A percentile compares a stretch with the other conserved stretches of the same genome.
Evolutionary conservation across 2,888 invertebrate genomes (phyloP).

Genomic region (Teinopalpus imperialis): DNA sequence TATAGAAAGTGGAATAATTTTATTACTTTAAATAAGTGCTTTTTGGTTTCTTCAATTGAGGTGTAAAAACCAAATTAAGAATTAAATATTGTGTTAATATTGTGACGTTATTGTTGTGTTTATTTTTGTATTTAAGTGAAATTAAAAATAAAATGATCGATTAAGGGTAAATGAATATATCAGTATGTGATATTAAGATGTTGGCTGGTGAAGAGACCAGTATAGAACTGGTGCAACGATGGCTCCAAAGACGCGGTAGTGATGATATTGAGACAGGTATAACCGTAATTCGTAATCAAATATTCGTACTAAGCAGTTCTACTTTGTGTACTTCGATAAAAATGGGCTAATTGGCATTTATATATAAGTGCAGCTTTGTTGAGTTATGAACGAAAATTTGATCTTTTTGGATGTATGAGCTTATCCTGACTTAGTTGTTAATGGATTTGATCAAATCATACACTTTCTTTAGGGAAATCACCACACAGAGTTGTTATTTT

Average conservation of each 20-base stretch:
- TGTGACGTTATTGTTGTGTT: conserved; percentile 9
- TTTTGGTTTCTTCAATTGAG: background rate
- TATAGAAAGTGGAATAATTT: conserved; percentile 1
- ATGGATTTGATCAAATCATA: too few relatives aligned
- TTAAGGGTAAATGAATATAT: conserved; percentile 27
- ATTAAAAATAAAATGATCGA: conserved; percentile 16
- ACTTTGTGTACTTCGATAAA: too few relatives aligned
- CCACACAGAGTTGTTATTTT: too few relatives aligned
- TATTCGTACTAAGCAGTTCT: too few relatives aligned
- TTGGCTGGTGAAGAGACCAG: conserved; percentile 75
- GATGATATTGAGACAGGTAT: conserved; percentile 67
- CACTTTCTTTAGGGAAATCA: too few relatives aligned
- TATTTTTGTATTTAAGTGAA: background rate
- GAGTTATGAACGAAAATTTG: too few relatives aligned
- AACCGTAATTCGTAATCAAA: background rate
- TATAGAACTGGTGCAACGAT: conserved; percentile 71
- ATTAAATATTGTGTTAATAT: background rate
- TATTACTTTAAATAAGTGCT: background rate
- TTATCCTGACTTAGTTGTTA: too few relatives aligned
- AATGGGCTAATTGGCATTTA: too few relatives aligned
- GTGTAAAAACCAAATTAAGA: background rate
- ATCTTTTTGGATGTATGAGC: too few relatives aligned
- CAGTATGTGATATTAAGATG: conserved; percentile 66
- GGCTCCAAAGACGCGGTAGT: conserved; percentile 64
- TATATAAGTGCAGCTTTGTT: too few relatives aligned